Evolutionary conservation across 2,797 vertebrate species (phyloP), one percentile per base, ranked within the genome.

Genomic region (Notolepis coatsorum): DNA sequence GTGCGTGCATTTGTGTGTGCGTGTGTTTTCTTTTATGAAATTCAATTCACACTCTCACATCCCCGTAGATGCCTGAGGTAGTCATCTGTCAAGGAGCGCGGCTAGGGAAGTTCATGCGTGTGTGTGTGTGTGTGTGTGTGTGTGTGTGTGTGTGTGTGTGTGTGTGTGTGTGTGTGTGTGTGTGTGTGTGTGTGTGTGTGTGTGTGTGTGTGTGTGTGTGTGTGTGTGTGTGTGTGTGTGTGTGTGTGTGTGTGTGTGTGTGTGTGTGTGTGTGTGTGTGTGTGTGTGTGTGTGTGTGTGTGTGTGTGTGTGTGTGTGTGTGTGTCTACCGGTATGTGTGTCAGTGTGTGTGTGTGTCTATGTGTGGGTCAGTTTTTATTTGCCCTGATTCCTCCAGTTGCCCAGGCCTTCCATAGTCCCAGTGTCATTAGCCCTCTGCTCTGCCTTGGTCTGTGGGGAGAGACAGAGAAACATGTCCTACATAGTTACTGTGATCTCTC

Each of bases 371-470:
- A 54, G 30, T 77, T 79, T 79, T 68, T 64, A 65, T 82, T 84
- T 79, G 82, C 73, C 79, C 80, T 79, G 69, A 84, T 80, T 89
- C 65, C 58, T 83, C 18, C 38, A 63, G 73, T 79, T 52, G 67
- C 82, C 75, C 54, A 21, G 76, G 68, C 46, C 57, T 61, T 75
- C 54, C 28, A 49, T 46, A 72, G 75, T 81, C 81, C 79, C 83
- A 70, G n/a, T 37, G 55, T 71, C 80, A 82, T 87, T 84, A 84
- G 65, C 80, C 78, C 58, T 86, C 75, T 84, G 69, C 53, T 71
- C 77, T 79, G 30, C 35, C 35, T n/a, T 37, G 10, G 52, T 76
- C 67, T 77, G 47, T 68, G 65, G 55, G 35, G 30, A 6, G 56
- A 68, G 67, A 52, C 15, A 18, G 64, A 69, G 37, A 45, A 28